Evolutionary conservation across 1,140 invertebrate genomes (phyloP), one percentile per base, ranked within the genome.

Genomic region (Eriocheir sinensis): DNA sequence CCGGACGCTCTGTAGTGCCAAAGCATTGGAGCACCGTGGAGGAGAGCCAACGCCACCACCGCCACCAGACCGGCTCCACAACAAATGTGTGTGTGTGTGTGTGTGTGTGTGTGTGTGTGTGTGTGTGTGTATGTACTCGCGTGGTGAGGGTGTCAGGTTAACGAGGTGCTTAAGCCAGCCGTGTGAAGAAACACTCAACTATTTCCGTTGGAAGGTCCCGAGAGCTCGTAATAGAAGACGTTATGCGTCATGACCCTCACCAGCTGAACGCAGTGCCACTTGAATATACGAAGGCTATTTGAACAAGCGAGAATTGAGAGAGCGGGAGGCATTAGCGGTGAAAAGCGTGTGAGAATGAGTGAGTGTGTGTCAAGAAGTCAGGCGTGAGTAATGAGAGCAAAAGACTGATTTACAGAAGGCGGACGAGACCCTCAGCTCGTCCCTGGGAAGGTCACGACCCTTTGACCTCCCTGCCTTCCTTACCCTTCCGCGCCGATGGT

Each of bases 21-120:
- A 93, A 93, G 44, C 86, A 86, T 93, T 85, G 86, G 72, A 80
- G 89, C 15, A 38, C 30, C 12, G 89, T 12, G 91, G 79, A 32
- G 21, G 6, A 83, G 80, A 41, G 91, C 91, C 91, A 92, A 81
- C 36, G 40, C 8, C 81, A 85, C n/a, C 60, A 72, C 9, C 21
- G 27, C 27, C 60, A 72, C 60, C 8, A 72, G 60, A 72, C 60
- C 60, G 60, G 60, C 53, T 72, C 21, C n/a, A n/a, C n/a, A n/a
- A n/a, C n/a, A n/a, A n/a, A n/a, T 72, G 60, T 72, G 21, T 17
- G 60, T 72, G 60, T 72, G 60, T 72, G 27, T 72, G 60, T 72
- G 60, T 72, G 60, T 72, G 60, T 72, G 60, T n/a, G 60, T 72
- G 60, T 72, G 60, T 72, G 60, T 72, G 60, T 72, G 60, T 72